phyloP scores from a whole-genome alignment of 2,113 vertebrate species.

The Nothobranchius kuhntae region DNA sequence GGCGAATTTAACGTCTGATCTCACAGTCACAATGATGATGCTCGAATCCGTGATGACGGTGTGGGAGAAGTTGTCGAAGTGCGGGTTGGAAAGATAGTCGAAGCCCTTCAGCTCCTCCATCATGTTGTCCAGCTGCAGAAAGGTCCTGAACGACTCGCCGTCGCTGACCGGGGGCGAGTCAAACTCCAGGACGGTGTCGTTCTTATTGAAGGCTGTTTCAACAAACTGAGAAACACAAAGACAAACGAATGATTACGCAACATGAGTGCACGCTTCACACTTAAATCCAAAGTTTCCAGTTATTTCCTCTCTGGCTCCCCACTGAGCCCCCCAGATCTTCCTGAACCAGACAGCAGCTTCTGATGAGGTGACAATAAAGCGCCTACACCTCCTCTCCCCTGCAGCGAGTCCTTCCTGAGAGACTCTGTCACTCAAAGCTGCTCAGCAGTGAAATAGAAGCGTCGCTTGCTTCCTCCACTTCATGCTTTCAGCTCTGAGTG shows the following conservation, averaged over 20 bases:
- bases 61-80: slow-evolving; percentile 74
- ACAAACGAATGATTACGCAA: not conserved
- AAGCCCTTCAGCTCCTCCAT: slow-evolving; percentile 80
- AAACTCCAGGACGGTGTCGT: slow-evolving; percentile 85
- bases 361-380: slow-evolving; percentile 38
- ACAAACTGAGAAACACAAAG: slow-evolving; percentile 70
- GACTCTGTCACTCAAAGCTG: slow-evolving; percentile 37
- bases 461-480: not conserved
- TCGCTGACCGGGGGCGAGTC: slow-evolving; percentile 81
- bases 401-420: slow-evolving; percentile 29
- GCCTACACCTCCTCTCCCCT: slow-evolving; percentile 40
- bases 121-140: slow-evolving; percentile 82
- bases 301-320: slow-evolving; percentile 8
- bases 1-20: not conserved
- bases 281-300: not conserved
- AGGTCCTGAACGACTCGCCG: slow-evolving; percentile 38
- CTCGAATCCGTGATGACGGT: slow-evolving; percentile 70
- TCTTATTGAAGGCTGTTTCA: slow-evolving; percentile 51
- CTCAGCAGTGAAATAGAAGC: slow-evolving; percentile 34
- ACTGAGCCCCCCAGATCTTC: slow-evolving; percentile 19
- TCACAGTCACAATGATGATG: slow-evolving; percentile 77
- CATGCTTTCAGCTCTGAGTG: not conserved
- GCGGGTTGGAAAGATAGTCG: slow-evolving; percentile 85
- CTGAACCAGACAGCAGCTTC: slow-evolving; percentile 31
- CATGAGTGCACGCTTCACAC: not conserved